These are phyloP conservation scores for Crotalus horridus DNA, from an alignment of 2,113 vertebrate species.

Conservation along the genomic window DNA sequence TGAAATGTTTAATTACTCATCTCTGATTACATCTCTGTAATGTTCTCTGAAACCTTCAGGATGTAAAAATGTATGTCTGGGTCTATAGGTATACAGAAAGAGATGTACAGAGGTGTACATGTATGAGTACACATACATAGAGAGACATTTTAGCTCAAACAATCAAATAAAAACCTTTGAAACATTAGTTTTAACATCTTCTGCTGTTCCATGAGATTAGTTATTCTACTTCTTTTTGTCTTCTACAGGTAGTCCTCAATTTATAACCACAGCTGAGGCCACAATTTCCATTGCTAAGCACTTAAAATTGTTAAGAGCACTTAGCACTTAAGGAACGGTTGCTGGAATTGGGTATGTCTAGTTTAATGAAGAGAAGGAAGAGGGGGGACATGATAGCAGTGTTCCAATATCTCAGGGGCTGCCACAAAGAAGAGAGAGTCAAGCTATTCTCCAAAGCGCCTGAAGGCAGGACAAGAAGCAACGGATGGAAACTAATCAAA, in stretches of 20 bases:
- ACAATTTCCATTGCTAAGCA: not conserved
- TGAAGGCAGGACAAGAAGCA: too few relatives aligned
- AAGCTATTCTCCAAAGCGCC: too few relatives aligned
- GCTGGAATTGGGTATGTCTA: too few relatives aligned
- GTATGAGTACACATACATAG: not conserved
- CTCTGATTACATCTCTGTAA: not conserved
- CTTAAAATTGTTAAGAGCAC: not conserved
- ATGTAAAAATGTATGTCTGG: not conserved
- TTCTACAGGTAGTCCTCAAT: not conserved
- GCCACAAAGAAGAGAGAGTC: too few relatives aligned
- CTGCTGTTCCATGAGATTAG: not conserved
- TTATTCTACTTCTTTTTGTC: not conserved
- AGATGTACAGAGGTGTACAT: not conserved
- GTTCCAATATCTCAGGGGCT: too few relatives aligned
- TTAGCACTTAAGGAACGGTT: not conserved
- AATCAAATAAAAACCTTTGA: not conserved
- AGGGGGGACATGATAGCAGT: too few relatives aligned
- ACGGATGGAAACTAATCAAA: too few relatives aligned
- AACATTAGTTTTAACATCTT: not conserved
- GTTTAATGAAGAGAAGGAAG: too few relatives aligned
- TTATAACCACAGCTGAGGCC: not conserved
- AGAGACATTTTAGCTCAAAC: not conserved
- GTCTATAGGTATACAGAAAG: not conserved
- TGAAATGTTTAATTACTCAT: not conserved
- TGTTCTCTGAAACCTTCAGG: slow-evolving; percentile 6